These are phyloP conservation scores for Marmota flaviventris DNA, from an alignment of 2,113 vertebrate genomes.

Conservation along the genomic window DNA sequence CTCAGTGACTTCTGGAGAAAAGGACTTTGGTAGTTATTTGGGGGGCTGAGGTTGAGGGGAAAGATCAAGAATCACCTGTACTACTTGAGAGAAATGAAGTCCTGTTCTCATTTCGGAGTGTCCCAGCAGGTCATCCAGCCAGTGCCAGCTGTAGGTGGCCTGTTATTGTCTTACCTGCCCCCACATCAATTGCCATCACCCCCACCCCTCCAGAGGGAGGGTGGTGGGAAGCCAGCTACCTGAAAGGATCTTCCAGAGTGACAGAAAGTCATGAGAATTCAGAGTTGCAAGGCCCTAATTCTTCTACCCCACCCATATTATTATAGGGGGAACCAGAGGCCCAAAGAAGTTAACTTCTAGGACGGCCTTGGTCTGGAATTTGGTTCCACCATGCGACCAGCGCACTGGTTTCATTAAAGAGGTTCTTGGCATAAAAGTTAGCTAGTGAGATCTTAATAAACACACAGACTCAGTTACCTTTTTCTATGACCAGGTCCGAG, in stretches of 20 bases:
- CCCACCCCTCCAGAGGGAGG: not conserved
- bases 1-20: not conserved
- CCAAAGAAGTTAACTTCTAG: constrained; percentile 3
- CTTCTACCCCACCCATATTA: not conserved
- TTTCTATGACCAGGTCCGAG: too few relatives aligned
- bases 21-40: not conserved
- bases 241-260: not conserved
- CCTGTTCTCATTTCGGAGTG: not conserved
- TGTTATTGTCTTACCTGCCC: not conserved
- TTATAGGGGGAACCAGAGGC: constrained; percentile 45
- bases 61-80: not conserved
- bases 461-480: too few relatives aligned
- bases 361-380: constrained; percentile 39
- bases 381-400: too few relatives aligned
- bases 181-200: not conserved
- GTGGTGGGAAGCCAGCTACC: not conserved
- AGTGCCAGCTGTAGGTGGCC: not conserved
- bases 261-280: not conserved
- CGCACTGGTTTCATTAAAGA: too few relatives aligned
- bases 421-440: too few relatives aligned
- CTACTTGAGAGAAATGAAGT: constrained; percentile 13
- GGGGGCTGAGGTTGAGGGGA: not conserved
- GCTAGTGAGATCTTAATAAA: too few relatives aligned
- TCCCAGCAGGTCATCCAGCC: not conserved
- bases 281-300: not conserved